Evolutionary conservation across 2,113 vertebrate species (phyloP), one percentile per base, ranked within the genome.

Genomic region (Vulpes lagopus): DNA sequence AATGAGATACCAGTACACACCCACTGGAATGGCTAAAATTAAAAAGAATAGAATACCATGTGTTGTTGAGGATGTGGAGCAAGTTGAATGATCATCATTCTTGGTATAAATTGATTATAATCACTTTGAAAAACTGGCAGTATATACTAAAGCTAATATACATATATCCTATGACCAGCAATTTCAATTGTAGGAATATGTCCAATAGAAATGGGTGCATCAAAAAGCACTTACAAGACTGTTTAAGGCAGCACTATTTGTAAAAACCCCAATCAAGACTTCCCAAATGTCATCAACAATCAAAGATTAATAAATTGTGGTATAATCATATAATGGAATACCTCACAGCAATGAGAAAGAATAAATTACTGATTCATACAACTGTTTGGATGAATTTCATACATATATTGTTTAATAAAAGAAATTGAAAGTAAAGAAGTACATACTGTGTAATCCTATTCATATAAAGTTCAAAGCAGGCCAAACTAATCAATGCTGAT

Each of bases 291-390:
- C 67, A 62, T 43, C 51, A 92, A 74, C 19, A 80, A 38, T 84
- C 62, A 86, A 78, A 89, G 64, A 85, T 94, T 57, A 60, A 82
- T 30, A 89, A 43, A 89, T 8, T 78, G n/a, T 23, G 51, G 19
- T 14, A 74, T 53, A 95, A 62, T 51, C 32, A 89, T 73, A 80
- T 81, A 90, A 74, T 74, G 43, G 25, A 65, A 81, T 43, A 85
- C 25, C 80, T 86, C 35, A 92, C 0, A 95, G 78, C 53, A 62
- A 78, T 89, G 53, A 84, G 65, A 93, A 97, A 73, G 85, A 55
- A 95, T 49, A 65, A 91, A 84, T 22, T 76, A 90, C 30, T 81
- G 27, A 8, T 85, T 89, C 49, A 64, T 90, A 12, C 3, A 69
- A 89, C 20, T 51, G 11, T 79, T 88, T 49, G 51, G 49, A 73